These are phyloP conservation scores for Rosalia funebris DNA, from an alignment of 2,888 invertebrate species.

Conservation along the genomic window DNA sequence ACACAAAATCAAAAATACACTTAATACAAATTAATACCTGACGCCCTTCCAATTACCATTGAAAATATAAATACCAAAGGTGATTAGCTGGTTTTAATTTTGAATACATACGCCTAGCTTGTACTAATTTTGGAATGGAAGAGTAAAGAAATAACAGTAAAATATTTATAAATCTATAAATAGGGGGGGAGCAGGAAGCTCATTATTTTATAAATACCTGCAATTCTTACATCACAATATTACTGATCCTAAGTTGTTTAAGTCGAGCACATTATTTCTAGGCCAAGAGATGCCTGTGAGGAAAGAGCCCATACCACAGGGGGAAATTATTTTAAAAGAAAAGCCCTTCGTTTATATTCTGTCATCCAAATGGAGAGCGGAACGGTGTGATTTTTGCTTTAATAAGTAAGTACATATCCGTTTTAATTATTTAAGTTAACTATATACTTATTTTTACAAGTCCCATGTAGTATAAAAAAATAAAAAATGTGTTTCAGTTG, in stretches of 20 bases:
- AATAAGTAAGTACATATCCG: slow-evolving; percentile 75
- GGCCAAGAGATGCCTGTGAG: slow-evolving; percentile 51
- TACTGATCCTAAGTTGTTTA: not conserved
- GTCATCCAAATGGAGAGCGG: slow-evolving; percentile 75
- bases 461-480: not conserved
- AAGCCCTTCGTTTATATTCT: slow-evolving; percentile 81
- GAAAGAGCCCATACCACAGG: slow-evolving; percentile 69
- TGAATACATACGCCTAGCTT: not conserved
- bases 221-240: slow-evolving; percentile 17
- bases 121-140: slow-evolving; percentile 1
- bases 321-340: slow-evolving; percentile 75
- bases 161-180: slow-evolving; percentile 13
- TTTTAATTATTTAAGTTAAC: not conserved
- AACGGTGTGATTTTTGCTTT: slow-evolving; percentile 82
- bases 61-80: too few species aligned
- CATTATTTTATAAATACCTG: slow-evolving; percentile 24
- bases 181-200: slow-evolving; percentile 10
- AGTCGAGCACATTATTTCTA: slow-evolving; percentile 9
- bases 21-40: too few species aligned
- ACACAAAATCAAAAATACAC: too few species aligned
- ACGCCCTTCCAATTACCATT: too few species aligned
- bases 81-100: not conserved
- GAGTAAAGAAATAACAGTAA: not conserved
- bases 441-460: not conserved
- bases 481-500: not conserved